Evolutionary conservation across 2,113 vertebrate species (phyloP).

Genomic region (Thomomys bottae): DNA sequence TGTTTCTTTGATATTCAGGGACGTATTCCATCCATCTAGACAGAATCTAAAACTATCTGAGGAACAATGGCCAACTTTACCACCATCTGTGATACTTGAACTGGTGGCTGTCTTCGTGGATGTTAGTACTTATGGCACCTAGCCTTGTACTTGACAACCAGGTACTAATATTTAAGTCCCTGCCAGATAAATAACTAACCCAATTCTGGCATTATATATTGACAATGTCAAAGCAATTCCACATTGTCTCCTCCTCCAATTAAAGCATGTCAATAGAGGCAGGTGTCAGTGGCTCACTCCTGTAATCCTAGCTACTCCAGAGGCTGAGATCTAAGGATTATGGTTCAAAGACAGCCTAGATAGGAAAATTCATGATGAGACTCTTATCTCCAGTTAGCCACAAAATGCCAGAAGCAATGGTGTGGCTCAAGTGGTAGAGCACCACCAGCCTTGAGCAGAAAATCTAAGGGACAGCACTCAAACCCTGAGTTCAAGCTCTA

Average conservation of each 20-base stretch:
- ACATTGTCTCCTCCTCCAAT: not conserved
- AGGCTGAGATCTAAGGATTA: not conserved
- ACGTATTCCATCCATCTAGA: not conserved
- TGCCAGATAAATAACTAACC: not conserved
- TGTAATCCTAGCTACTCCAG: not conserved
- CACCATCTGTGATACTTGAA: not conserved
- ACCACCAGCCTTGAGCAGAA: no score
- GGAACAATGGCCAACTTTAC: not conserved
- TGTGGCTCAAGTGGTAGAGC: no score
- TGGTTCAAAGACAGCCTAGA: not conserved
- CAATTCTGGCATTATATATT: not conserved
- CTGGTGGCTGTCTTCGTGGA: not conserved
- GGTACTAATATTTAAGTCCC: not conserved
- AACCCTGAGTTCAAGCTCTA: no score
- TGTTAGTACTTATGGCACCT: not conserved
- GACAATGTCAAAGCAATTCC: not conserved
- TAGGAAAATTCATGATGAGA: no score
- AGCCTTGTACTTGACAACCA: not conserved
- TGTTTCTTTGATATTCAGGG: not conserved
- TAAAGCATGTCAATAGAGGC: not conserved
- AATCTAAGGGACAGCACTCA: no score
- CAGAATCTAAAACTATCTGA: not conserved
- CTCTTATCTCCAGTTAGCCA: no score
- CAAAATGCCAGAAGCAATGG: no score
- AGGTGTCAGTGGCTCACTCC: no score